Evolutionary conservation across 2,113 vertebrate genomes (phyloP).

Genomic region (Vombatus ursinus): DNA sequence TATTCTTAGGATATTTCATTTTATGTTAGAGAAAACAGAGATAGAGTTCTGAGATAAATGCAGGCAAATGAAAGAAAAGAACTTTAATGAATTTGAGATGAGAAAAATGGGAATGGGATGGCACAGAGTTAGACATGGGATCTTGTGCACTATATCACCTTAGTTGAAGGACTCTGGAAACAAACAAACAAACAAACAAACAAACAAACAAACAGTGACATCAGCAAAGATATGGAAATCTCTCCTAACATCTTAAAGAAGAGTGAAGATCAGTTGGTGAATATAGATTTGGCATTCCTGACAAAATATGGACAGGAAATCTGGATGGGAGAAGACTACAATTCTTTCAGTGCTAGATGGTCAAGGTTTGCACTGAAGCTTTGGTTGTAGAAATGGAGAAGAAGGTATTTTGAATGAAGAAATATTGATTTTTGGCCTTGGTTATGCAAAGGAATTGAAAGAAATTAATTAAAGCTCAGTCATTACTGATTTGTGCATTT

Average conservation of each 20-base stretch:
- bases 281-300: background rate
- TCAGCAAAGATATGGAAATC: background rate
- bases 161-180: too few species aligned
- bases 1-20: too few species aligned
- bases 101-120: too few species aligned
- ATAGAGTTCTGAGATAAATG: too few species aligned
- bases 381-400: background rate
- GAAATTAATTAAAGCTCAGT: conserved; percentile 66
- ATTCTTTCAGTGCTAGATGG: background rate
- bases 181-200: too few species aligned
- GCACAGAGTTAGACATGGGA: too few species aligned
- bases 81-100: too few species aligned
- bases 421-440: conserved; percentile 49
- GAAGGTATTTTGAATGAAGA: conserved; percentile 43
- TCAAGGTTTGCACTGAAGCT: background rate
- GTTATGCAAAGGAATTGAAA: conserved; percentile 4
- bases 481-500: conserved; percentile 41
- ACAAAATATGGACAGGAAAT: background rate
- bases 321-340: background rate
- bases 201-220: background rate
- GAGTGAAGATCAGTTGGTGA: background rate
- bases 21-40: too few species aligned
- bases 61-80: too few species aligned
- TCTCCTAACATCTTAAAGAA: background rate
- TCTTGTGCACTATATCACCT: too few species aligned